Base-by-base conservation (phyloP, 53 echinoderm and acorn worm species). In the Echinarachnius parma region DNA sequence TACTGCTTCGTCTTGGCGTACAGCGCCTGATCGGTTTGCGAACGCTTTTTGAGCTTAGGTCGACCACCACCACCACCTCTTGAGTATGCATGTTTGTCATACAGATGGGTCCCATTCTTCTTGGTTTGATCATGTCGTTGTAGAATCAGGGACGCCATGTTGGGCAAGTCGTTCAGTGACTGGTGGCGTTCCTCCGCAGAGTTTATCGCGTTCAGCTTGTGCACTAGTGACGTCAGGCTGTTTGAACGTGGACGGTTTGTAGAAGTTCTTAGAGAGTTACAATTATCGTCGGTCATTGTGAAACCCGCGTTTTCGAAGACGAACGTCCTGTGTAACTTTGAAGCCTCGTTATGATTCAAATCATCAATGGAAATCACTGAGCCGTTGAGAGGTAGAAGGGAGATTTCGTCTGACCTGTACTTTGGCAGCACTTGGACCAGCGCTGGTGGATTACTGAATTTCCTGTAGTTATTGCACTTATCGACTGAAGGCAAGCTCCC, bases 211-310 rank as follows among this genome's bases (percentile, higher is more conserved):
- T 14, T 9, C 57, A 36, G 10, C 10, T 56, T 72, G 22, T 56
- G 55, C 10, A 14, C 4, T 19, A 19, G 20, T 19, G 34, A 25
- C 9, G 74, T 72, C 29, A 72, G 46, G 55, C 74, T 72, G 18
- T 72, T 72, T 56, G 74, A 72, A 25, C 74, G 74, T 9, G 44
- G 74, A 55, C 74, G 74, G 23, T n/a, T n/a, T n/a, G n/a, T n/a
- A n/a, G n/a, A n/a, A n/a, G n/a, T n/a, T n/a, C 33, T 19, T 0
- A 1, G 31, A 30, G 32, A 4, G 24, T 39, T 39, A 22, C 7
- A 36, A n/a, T 8, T 4, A 9, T 72, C 55, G 28, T 72, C 74
- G 0, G 9, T 9, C 4, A 33, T 0, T n/a, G 68, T 68, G 24
- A 72, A 72, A 24, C 74, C 74, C 34, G 27, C 28, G 9, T 72